Evolutionary conservation across 2,797 vertebrate species (phyloP).

Genomic region (Aratinga solstitialis): DNA sequence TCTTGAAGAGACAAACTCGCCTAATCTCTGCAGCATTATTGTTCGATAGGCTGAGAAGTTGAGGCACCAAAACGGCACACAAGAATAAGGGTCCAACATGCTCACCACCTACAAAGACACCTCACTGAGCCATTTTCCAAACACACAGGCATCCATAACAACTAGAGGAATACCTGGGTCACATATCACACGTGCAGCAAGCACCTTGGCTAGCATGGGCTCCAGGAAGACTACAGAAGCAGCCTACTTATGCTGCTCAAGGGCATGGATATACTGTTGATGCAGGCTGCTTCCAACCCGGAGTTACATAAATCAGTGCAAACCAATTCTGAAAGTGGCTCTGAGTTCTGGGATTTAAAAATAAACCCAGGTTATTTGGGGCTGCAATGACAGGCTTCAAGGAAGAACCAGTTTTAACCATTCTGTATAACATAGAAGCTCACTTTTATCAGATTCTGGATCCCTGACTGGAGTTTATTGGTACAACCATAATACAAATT

Average conservation of each 20-base stretch:
- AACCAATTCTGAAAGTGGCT: background rate
- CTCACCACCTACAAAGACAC: background rate
- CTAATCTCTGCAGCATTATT: too few relatives aligned
- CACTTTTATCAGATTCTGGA: background rate
- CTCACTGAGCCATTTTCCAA: background rate
- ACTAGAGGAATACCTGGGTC: background rate
- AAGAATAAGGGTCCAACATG: background rate
- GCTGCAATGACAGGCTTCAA: background rate
- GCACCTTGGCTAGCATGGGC: background rate
- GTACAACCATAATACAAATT: background rate
- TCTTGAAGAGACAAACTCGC: background rate
- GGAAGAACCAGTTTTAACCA: background rate
- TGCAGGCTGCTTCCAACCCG: background rate
- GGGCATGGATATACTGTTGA: background rate
- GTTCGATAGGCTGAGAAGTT: background rate
- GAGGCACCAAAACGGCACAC: background rate
- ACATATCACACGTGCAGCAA: accelerated
- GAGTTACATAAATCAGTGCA: background rate
- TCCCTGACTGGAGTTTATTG: background rate
- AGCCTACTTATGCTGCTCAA: background rate
- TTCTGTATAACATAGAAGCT: background rate
- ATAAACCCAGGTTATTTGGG: background rate
- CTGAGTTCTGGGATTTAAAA: background rate
- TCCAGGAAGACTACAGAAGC: background rate
- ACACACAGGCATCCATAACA: background rate